These are phyloP conservation scores for Brachyrhaphis roseni DNA, from an alignment of 2,797 vertebrate genomes.

Conservation along the genomic window DNA sequence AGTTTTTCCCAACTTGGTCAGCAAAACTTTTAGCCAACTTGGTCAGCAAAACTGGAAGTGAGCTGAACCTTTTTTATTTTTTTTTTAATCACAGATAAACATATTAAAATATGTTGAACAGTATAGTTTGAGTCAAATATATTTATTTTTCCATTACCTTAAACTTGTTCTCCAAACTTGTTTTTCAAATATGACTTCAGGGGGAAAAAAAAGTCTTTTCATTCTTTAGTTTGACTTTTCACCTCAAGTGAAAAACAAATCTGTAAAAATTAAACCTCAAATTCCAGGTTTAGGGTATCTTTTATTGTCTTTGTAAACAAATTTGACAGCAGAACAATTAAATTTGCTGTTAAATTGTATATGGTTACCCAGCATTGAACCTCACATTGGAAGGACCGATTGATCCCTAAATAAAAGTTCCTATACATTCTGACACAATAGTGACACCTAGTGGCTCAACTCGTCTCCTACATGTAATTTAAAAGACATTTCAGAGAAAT, in stretches of 20 bases:
- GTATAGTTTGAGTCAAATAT: background rate
- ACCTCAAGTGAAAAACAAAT: background rate
- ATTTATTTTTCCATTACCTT: background rate
- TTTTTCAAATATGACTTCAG: background rate
- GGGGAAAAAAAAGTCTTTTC: background rate
- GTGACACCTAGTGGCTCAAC: background rate
- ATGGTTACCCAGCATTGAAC: background rate
- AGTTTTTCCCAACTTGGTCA: background rate
- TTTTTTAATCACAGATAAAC: background rate
- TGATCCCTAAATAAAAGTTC: background rate
- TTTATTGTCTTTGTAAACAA: background rate
- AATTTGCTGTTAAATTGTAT: background rate
- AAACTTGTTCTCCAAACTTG: background rate
- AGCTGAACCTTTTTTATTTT: background rate
- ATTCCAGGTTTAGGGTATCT: background rate
- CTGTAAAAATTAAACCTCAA: background rate
- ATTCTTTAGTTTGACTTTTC: constrained; percentile 2
- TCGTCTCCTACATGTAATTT: background rate
- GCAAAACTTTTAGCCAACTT: background rate
- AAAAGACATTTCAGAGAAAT: background rate
- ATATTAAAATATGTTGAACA: background rate
- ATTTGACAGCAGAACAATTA: background rate
- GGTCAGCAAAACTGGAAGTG: background rate
- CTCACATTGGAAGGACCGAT: background rate
- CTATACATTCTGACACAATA: background rate